Evolutionary conservation across 2,888 invertebrate species (phyloP), one percentile per base, ranked within the genome.

Genomic region (Biston betularia): DNA sequence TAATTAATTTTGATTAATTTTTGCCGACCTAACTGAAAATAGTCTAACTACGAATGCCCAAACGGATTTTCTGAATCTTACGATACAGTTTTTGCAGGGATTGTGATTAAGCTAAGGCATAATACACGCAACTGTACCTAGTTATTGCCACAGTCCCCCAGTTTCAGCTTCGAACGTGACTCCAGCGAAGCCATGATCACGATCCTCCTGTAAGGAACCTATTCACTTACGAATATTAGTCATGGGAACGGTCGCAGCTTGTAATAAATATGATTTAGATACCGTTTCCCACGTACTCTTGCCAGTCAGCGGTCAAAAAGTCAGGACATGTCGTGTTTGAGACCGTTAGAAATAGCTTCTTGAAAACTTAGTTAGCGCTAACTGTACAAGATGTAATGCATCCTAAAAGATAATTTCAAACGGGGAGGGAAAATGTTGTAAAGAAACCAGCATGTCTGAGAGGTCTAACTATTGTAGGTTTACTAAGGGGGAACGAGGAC

Each of bases 101-200:
- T 54, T 42, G 33, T 11, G 24, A 3, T 11, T 42, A 33, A 24
- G 12, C 33, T 53, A 53, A 53, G 11, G 40, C 40, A 8, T 6
- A 44, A 8, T 6, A n/a, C 10, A n/a, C 45, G 48, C 35, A 35
- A 46, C 53, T 6, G 45, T 33, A 45, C 34, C 14, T 56, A 57
- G 54, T 54, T 42, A 48, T 55, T 53, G 52, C 40, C 46, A 24
- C 42, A 33, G 34, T 64, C 15, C 46, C 53, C 48, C 44, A 61
- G 61, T 60, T 65, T 60, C 54, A 55, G 56, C 50, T 35, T n/a
- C 15, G 63, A 72, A 77, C 79, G 81, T 81, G 81, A 75, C 76
- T 71, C 50, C 6, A n/a, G 49, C 44, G 49, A 59, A 6, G 15
- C 45, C 14, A 9, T 10, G 71, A 72, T 76, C 79, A 81, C 79